phyloP scores from a whole-genome alignment of 1,140 invertebrate species.

The Euschistus heros region DNA sequence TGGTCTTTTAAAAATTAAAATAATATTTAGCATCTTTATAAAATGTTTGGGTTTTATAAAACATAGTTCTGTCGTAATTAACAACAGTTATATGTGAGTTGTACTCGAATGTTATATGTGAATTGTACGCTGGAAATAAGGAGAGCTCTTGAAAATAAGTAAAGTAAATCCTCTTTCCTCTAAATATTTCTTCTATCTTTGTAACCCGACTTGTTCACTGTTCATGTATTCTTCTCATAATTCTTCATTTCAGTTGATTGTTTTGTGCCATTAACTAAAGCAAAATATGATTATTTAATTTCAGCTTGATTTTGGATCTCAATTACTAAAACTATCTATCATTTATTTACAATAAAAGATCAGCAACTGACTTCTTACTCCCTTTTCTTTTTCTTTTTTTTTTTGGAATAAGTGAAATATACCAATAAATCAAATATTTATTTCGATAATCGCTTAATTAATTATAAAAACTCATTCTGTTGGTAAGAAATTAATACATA shows the following conservation, averaged over 20 bases:
- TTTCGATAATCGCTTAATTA: too few relatives aligned
- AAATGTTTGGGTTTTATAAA: too few relatives aligned
- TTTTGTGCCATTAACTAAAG: neutral
- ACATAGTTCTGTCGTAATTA: conserved; percentile 3
- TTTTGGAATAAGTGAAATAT: too few relatives aligned
- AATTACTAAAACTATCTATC: neutral
- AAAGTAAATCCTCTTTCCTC: conserved; percentile 6
- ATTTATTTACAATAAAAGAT: neutral
- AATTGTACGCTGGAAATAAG: neutral
- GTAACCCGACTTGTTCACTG: neutral
- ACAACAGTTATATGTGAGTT: neutral
- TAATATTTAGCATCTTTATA: neutral
- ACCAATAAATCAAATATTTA: too few relatives aligned
- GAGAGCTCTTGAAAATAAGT: neutral
- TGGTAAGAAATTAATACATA: too few relatives aligned
- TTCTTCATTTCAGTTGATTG: neutral
- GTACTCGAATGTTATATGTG: neutral
- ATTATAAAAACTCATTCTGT: too few relatives aligned
- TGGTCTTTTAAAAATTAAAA: conserved; percentile 3
- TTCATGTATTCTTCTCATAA: neutral
- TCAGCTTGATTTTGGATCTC: neutral
- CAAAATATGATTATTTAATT: neutral
- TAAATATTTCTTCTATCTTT: neutral
- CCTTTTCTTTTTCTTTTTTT: too few relatives aligned
- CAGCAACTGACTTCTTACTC: too few relatives aligned